A percentile compares a stretch with the other conserved stretches of the same genome.
These are phyloP conservation scores for Bombyx mandarina DNA, from an alignment of 1,140 invertebrate species.

Conservation along the genomic window DNA sequence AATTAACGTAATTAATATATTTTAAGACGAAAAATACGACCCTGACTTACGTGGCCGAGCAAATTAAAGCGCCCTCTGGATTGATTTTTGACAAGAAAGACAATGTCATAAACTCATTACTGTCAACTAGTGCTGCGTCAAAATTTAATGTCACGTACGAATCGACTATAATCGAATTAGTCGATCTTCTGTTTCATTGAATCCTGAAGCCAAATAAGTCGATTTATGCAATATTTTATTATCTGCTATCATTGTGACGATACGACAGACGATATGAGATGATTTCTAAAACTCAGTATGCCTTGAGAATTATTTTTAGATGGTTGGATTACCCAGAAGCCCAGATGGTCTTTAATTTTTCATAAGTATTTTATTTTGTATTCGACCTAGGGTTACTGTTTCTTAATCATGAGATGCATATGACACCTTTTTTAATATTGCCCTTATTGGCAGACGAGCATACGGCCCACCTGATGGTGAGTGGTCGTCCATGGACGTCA, in stretches of 20 bases:
- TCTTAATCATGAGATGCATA: too few species aligned
- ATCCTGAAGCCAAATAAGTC: neutral
- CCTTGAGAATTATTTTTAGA: neutral
- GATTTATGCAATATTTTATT: neutral
- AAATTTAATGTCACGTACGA: neutral
- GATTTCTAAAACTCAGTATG: neutral
- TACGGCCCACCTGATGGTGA: too few species aligned
- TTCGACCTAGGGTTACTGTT: too few species aligned
- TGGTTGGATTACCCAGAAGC: neutral
- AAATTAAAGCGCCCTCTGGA: constrained; percentile 63
- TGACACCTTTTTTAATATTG: too few species aligned
- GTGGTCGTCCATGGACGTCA: too few species aligned
- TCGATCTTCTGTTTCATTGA: constrained; percentile 6
- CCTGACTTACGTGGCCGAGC: constrained; percentile 70
- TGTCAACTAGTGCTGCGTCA: constrained; percentile 29
- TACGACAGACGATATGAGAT: neutral
- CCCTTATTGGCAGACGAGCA: too few species aligned
- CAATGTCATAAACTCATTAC: constrained; percentile 24
- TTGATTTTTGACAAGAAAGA: constrained; percentile 35
- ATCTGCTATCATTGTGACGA: neutral
- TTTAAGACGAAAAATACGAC: constrained; percentile 60
- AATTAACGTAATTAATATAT: constrained; percentile 54
- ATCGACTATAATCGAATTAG: constrained; percentile 1
- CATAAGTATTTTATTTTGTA: too few species aligned
- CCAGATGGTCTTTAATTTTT: too few species aligned